Base-by-base conservation (phyloP, 1,140 invertebrate species). In the Microplitis mediator region DNA sequence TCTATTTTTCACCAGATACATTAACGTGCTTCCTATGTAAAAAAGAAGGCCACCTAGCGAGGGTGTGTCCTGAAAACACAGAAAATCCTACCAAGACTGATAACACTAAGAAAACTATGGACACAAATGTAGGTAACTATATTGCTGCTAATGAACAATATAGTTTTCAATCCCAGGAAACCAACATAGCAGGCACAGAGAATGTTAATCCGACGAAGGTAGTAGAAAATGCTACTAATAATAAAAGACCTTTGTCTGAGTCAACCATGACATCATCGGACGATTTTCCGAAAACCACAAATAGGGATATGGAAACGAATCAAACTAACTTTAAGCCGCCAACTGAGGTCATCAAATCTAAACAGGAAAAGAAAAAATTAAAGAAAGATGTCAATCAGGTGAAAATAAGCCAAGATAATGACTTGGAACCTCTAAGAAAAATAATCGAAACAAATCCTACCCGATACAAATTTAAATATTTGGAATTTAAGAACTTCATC, bases 11-110 rank as follows among this genome's bases (percentile, higher is more conserved):
- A 54, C 2, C 3, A 13, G 63, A 65, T 32, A 54, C 14, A 16
- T 11, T 39, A 3, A 58, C 35, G 14, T 72, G 71, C 63, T 72
- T 54, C 62, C 32, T 23, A 0, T 73, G 71, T 34, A 72, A 72
- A 51, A 39, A 64, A 65, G 70, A 64, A n/a, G 70, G 70, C 2
- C 62, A 72, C 56, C 58, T 9, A 16, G 51, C 51, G 4, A 54
- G 13, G 13, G 51, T 9, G 5, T 2, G 51, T 54, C 51, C 51
- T 13, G 2, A 4, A 8, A 4, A 39, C 4, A 39, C 4, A 5
- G n/a, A n/a, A n/a, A 39, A 5, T 39, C 5, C 0, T 13, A 6
- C 51, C 0, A 4, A 54, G 13, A 54, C 51, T 9, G 4, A 13
- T 4, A 4, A 52, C 6, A 9, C 51, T 9, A 54, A 54, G 5